phyloP scores from a whole-genome alignment of 1,140 invertebrate species.

The Anagrus nilaparvatae region DNA sequence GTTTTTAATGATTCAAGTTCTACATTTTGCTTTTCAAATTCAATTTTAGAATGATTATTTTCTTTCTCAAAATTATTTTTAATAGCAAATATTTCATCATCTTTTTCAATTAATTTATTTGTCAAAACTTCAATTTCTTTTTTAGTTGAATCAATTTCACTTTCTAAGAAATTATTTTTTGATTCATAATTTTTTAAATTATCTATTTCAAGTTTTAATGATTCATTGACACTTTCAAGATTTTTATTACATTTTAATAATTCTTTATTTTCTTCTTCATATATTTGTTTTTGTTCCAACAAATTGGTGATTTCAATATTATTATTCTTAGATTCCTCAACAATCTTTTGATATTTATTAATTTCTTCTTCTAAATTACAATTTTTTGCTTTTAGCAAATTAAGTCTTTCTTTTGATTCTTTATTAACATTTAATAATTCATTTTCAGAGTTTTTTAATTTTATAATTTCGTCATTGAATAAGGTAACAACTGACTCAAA shows the following conservation, averaged over 20 bases:
- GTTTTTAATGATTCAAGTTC: conserved; percentile 22
- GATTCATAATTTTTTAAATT: conserved; percentile 7
- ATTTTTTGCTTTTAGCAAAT: conserved; percentile 15
- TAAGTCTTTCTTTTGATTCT: conserved; percentile 15
- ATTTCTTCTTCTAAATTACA: conserved; percentile 12
- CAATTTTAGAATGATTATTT: conserved; percentile 19
- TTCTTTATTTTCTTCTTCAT: conserved; percentile 13
- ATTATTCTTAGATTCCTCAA: conserved; percentile 7
- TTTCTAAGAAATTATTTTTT: conserved; percentile 4
- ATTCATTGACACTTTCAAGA: conserved; percentile 9
- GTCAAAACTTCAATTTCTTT: conserved; percentile 8
- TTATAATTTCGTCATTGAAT: conserved; percentile 21
- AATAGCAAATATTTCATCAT: conserved; percentile 13
- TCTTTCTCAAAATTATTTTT: conserved; percentile 16
- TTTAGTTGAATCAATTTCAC: conserved; percentile 1
- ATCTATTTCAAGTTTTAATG: conserved; percentile 10
- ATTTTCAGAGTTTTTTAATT: conserved; percentile 25
- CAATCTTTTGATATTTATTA: not conserved
- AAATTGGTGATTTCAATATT: conserved; percentile 6
- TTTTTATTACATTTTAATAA: conserved; percentile 8
- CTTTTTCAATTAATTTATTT: conserved; percentile 9
- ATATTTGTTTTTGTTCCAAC: not conserved
- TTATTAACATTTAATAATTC: conserved; percentile 24
- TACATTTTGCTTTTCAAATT: conserved; percentile 19
- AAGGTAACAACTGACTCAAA: conserved; percentile 12